Conservation (phyloP, 2,797 vertebrate species). For the Lacerta agilis region DNA sequence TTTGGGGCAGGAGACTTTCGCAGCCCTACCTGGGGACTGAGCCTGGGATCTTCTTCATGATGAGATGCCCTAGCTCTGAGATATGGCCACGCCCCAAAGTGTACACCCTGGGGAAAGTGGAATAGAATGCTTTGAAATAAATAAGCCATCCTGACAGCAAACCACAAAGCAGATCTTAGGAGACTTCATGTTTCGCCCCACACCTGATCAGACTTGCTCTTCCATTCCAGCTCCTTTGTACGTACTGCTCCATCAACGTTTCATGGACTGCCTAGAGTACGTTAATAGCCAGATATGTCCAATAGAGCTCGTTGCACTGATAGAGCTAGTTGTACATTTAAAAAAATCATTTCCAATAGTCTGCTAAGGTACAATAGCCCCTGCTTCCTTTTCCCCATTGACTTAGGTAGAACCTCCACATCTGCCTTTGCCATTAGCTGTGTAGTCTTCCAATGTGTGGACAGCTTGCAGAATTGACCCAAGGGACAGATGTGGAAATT, state of each 20-base stretch:
- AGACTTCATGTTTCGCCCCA: background rate
- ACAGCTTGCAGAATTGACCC: background rate
- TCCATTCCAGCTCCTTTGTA: background rate
- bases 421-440: background rate
- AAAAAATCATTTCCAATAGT: background rate
- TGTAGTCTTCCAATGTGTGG: background rate
- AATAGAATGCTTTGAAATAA: background rate
- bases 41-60: too few relatives aligned
- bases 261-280: background rate
- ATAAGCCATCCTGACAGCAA: background rate
- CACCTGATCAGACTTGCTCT: background rate
- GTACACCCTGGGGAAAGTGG: background rate
- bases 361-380: background rate
- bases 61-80: too few relatives aligned
- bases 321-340: background rate
- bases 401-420: background rate
- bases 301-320: background rate
- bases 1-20: too few relatives aligned
- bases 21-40: too few relatives aligned
- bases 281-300: background rate
- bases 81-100: too few relatives aligned
- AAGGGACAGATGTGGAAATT: background rate
- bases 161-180: background rate
- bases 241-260: background rate
- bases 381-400: background rate